These are phyloP conservation scores for Meda fulgida DNA, from an alignment of 2,797 vertebrate species.

Conservation along the genomic window DNA sequence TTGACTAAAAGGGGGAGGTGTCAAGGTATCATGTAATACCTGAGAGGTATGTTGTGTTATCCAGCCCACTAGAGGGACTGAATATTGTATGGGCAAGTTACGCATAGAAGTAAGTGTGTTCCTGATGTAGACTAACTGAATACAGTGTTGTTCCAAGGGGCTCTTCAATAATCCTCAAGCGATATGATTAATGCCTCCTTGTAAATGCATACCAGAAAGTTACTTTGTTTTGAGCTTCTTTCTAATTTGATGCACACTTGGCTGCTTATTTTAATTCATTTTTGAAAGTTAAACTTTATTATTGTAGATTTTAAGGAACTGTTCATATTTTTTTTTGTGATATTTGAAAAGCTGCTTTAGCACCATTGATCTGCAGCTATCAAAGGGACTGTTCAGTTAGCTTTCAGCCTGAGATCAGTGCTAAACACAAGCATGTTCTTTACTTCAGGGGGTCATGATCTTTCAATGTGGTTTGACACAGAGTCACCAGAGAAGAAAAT, in stretches of 20 bases:
- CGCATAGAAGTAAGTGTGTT: neutral
- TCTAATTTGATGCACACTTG: neutral
- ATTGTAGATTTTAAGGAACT: neutral
- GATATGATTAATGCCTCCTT: neutral
- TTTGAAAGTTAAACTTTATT: neutral
- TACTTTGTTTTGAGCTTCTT: neutral
- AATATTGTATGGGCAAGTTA: too few relatives aligned
- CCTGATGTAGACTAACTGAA: neutral
- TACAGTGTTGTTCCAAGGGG: neutral
- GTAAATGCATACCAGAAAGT: neutral
- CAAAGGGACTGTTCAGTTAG: slow-evolving; percentile 42
- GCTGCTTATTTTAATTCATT: neutral
- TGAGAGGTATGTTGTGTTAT: neutral
- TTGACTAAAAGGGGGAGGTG: too few relatives aligned
- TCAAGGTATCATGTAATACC: neutral
- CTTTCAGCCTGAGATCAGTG: slow-evolving; percentile 63
- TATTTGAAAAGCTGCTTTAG: neutral
- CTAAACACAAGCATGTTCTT: slow-evolving; percentile 71
- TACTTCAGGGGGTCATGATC: slow-evolving; percentile 62
- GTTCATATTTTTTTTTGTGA: neutral
- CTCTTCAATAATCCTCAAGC: neutral
- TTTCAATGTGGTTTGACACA: slow-evolving; percentile 62
- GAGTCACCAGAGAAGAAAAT: slow-evolving; percentile 69
- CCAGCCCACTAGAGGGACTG: too few relatives aligned
- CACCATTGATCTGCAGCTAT: slow-evolving; percentile 51